Evolutionary conservation across 1,140 invertebrate species (phyloP).

Genomic region (Euschistus heros): DNA sequence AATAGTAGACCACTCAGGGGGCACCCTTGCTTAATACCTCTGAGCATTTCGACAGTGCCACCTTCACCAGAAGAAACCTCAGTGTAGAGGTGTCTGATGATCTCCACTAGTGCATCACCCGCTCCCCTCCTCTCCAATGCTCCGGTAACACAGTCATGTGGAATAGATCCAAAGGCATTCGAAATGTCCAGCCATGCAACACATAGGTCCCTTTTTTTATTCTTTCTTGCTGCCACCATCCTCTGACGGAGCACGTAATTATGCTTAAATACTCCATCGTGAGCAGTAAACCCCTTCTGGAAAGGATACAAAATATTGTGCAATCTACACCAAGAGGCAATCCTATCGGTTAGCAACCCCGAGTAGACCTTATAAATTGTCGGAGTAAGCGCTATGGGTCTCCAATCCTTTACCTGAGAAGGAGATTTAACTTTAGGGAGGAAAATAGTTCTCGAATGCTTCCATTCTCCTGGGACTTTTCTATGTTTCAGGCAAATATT

Average conservation of each 20-base stretch:
- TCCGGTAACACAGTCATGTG: conserved; percentile 27
- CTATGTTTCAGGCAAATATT: conserved; percentile 22
- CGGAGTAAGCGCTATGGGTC: conserved; percentile 32
- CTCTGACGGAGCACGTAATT: background rate
- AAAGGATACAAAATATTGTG: background rate
- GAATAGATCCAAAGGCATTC: conserved; percentile 33
- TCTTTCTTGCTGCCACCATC: conserved; percentile 27
- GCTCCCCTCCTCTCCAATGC: conserved; percentile 24
- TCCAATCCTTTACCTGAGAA: conserved; percentile 32
- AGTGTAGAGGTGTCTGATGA: conserved; percentile 28
- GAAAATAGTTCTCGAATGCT: conserved; percentile 31
- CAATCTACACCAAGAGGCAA: background rate
- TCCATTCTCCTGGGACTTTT: conserved; percentile 27
- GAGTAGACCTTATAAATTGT: conserved; percentile 33
- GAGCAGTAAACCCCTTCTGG: conserved; percentile 27
- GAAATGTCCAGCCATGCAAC: conserved; percentile 33
- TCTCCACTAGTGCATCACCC: conserved; percentile 12
- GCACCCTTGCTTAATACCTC: conserved; percentile 36
- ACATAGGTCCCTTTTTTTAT: conserved; percentile 25
- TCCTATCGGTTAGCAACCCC: conserved; percentile 25
- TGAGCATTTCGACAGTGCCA: conserved; percentile 29
- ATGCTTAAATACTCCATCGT: conserved; percentile 18
- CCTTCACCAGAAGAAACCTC: conserved; percentile 23
- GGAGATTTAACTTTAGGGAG: conserved; percentile 33
- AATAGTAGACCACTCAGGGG: conserved; percentile 36